Conservation (phyloP, 2,888 invertebrate species). For the Kryphioiulus occultus region DNA sequence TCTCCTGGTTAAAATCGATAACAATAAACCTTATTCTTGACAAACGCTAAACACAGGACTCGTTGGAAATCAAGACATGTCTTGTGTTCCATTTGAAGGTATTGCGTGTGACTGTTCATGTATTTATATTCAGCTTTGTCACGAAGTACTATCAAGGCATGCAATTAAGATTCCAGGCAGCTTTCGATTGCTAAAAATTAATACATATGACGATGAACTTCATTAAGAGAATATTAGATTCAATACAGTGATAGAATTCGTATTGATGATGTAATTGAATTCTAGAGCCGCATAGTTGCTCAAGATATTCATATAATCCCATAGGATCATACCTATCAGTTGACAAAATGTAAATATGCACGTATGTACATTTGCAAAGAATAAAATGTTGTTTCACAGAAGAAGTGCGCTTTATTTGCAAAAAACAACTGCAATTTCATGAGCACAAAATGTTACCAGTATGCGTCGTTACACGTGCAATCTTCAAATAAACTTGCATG, state of each 20-base stretch:
- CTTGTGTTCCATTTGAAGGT: neutral
- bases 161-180: neutral
- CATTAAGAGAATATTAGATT: neutral
- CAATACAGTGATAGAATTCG: neutral
- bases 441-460: too few relatives aligned
- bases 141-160: neutral
- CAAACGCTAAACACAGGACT: neutral
- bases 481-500: too few relatives aligned
- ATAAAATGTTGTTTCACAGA: too few relatives aligned
- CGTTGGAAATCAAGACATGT: neutral
- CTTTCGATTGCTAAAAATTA: slow-evolving; percentile 18
- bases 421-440: too few relatives aligned
- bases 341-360: too few relatives aligned
- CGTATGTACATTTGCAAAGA: too few relatives aligned
- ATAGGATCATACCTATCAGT: too few relatives aligned
- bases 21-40: neutral
- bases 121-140: neutral
- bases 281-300: neutral
- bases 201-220: neutral
- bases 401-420: too few relatives aligned
- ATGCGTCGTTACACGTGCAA: too few relatives aligned
- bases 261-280: neutral
- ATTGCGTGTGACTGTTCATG: neutral
- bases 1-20: neutral
- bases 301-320: too few relatives aligned